Evolutionary conservation across 2,888 invertebrate species (phyloP).

Genomic region (Teleiodes luculella): DNA sequence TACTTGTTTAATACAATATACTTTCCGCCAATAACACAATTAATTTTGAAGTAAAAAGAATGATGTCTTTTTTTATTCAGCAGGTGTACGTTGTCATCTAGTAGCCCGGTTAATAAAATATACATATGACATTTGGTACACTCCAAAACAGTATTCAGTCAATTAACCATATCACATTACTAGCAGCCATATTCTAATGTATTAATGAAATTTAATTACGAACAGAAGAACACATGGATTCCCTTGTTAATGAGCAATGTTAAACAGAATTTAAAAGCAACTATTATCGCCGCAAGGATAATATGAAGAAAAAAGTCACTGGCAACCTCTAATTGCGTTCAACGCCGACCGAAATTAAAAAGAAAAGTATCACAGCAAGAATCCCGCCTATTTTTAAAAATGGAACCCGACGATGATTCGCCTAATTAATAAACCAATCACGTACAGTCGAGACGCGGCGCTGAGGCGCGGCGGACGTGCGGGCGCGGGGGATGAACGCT

Average conservation of each 20-base stretch:
- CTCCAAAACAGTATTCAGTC: not conserved
- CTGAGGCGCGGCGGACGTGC: constrained; percentile 76
- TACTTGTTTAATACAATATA: no score
- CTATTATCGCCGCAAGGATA: constrained; percentile 53
- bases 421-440: constrained; percentile 80
- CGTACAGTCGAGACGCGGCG: constrained; percentile 78
- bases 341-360: constrained; percentile 74
- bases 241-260: constrained; percentile 52
- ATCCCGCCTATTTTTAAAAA: constrained; percentile 79
- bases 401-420: constrained; percentile 72
- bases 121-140: no score
- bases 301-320: constrained; percentile 65
- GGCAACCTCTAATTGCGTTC: constrained; percentile 71
- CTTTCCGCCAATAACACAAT: no score
- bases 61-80: no score
- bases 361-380: constrained; percentile 73
- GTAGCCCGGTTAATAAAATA: no score
- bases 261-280: constrained; percentile 48
- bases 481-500: constrained; percentile 76
- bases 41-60: no score
- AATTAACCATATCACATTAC: no score
- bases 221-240: constrained; percentile 37
- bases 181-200: not conserved
- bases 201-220: constrained; percentile 33
- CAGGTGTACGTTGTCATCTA: no score